These are phyloP conservation scores for Acrossocheilus wenchowensis DNA, from an alignment of 2,797 vertebrate genomes.

Conservation along the genomic window DNA sequence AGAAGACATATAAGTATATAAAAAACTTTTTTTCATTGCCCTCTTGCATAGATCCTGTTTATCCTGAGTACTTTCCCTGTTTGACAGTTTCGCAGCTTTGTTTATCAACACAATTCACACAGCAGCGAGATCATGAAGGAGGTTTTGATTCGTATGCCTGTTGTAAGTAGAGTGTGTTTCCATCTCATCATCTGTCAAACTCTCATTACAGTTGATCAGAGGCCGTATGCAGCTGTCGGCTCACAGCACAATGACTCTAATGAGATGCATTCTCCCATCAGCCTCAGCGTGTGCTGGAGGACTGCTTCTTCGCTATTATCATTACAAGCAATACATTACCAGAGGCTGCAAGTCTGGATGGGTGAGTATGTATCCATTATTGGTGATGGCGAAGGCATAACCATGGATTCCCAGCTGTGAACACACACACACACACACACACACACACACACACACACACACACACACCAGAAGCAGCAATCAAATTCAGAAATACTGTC, in stretches of 20 bases:
- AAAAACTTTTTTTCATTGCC: neutral
- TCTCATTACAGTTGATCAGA: conserved; percentile 19
- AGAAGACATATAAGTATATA: too few relatives aligned
- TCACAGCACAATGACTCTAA: conserved; percentile 27
- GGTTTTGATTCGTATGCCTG: conserved; percentile 62
- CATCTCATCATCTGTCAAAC: conserved; percentile 42
- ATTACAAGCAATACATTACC: conserved; percentile 76
- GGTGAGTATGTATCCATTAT: conserved; percentile 98
- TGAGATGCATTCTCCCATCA: conserved; percentile 29
- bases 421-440: conserved; percentile 46
- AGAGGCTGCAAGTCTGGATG: conserved; percentile 95
- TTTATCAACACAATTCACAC: neutral
- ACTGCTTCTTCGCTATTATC: neutral
- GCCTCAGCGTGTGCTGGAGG: conserved; percentile 14
- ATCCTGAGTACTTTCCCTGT: neutral
- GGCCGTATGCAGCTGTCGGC: neutral
- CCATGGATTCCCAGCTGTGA: conserved; percentile 95
- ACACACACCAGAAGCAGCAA: conserved; percentile 47
- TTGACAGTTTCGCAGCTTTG: neutral
- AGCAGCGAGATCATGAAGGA: neutral
- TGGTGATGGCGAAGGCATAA: conserved; percentile 98
- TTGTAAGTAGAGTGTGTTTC: conserved; percentile 55
- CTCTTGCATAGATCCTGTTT: neutral
- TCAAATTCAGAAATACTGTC: conserved; percentile 30
- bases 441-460: too few relatives aligned